phyloP scores from a whole-genome alignment of 2,888 invertebrate genomes.

The Eupithecia subfuscata region DNA sequence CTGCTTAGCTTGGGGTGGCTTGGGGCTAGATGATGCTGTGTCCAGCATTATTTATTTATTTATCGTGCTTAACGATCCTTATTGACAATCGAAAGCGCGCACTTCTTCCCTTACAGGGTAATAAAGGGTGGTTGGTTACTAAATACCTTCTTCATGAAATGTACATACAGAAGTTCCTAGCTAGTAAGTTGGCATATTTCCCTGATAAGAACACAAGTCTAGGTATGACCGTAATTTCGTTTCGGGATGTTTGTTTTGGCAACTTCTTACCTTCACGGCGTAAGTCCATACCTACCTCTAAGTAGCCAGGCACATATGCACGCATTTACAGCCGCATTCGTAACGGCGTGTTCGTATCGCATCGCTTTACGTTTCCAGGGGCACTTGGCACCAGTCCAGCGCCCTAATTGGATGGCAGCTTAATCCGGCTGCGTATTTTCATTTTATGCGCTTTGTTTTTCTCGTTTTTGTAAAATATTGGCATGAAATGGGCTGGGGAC shows the following conservation, averaged over 20 bases:
- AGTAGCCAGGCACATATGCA: not conserved
- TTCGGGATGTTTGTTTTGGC: constrained; percentile 1
- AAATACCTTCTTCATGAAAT: too few species aligned
- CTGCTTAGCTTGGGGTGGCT: too few species aligned
- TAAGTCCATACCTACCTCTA: not conserved
- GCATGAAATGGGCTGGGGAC: not conserved
- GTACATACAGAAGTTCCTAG: too few species aligned
- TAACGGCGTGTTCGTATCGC: constrained; percentile 21
- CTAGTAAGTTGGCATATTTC: not conserved
- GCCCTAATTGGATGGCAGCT: constrained; percentile 49
- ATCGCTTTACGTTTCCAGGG: constrained; percentile 35
- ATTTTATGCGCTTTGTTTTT: constrained; percentile 28
- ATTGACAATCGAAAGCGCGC: too few species aligned
- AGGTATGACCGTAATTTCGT: not conserved
- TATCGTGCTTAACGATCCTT: too few species aligned
- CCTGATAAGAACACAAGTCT: not conserved
- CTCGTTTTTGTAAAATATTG: constrained; percentile 7
- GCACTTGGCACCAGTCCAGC: constrained; percentile 52
- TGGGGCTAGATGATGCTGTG: too few species aligned
- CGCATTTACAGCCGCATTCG: constrained; percentile 6
- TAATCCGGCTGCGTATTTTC: constrained; percentile 34
- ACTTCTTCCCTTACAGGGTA: too few species aligned
- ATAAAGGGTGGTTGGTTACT: too few species aligned
- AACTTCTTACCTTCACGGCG: not conserved
- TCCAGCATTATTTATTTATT: too few species aligned